A percentile compares a stretch with the other conserved stretches of the same genome.
These are phyloP conservation scores for Bubo scandiacus DNA, from an alignment of 2,113 vertebrate species.

Conservation along the genomic window DNA sequence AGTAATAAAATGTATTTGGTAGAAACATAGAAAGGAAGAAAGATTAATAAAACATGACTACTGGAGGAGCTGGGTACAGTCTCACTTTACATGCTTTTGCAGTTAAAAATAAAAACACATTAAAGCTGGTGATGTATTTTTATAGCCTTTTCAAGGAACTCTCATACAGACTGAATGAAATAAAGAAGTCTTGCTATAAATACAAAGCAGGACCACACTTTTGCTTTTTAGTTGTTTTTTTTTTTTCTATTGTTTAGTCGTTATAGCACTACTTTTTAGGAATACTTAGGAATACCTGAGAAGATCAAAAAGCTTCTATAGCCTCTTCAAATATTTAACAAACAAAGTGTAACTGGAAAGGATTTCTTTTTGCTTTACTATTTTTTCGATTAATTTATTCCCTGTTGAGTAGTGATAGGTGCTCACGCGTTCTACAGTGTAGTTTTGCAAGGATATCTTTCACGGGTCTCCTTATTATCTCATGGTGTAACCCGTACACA, in stretches of 20 bases:
- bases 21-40: background rate
- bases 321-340: background rate
- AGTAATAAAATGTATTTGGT: background rate
- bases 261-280: background rate
- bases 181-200: background rate
- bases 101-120: background rate
- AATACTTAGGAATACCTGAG: background rate
- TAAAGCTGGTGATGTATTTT: background rate
- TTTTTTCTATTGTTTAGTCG: background rate
- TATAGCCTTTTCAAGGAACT: background rate
- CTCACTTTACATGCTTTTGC: background rate
- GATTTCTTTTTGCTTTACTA: background rate
- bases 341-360: background rate
- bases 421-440: background rate
- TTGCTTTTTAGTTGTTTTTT: background rate
- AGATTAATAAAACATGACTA: background rate
- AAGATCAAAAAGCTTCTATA: background rate
- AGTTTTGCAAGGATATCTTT: background rate
- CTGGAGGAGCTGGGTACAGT: background rate
- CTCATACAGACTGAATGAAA: background rate
- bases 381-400: background rate
- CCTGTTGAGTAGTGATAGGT: background rate
- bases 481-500: too few relatives aligned
- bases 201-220: background rate
- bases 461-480: background rate